phyloP scores from a whole-genome alignment of 2,113 vertebrate genomes.

The Ondatra zibethicus region DNA sequence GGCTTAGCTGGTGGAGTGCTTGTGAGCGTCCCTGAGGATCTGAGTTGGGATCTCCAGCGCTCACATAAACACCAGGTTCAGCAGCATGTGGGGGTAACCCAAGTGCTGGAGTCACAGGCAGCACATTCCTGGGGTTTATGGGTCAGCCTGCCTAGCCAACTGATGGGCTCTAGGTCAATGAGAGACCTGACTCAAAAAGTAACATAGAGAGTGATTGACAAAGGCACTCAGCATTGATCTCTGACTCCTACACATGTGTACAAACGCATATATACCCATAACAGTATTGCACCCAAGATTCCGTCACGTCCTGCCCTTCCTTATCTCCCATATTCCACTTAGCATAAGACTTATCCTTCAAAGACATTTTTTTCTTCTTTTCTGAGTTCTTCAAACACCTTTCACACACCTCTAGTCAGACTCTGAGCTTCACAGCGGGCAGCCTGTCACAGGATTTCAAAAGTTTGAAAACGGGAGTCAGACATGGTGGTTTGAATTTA shows the following conservation, averaged over 20 bases:
- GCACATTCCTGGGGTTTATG: not conserved
- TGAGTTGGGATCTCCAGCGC: not conserved
- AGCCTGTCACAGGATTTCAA: not conserved
- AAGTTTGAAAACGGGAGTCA: not conserved
- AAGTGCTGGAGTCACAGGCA: not conserved
- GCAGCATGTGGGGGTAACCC: not conserved
- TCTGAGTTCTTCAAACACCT: not conserved
- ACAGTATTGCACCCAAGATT: not conserved
- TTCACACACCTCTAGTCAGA: not conserved
- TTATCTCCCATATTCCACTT: not conserved
- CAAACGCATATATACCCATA: not conserved
- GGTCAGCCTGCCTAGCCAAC: not conserved
- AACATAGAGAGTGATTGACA: not conserved
- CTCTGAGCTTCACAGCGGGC: not conserved
- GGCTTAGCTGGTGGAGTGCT: not conserved
- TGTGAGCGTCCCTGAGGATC: not conserved
- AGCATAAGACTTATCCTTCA: not conserved
- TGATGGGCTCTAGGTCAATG: not conserved
- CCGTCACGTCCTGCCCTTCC: no score
- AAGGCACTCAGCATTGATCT: not conserved
- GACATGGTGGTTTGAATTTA: no score
- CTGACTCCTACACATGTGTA: not conserved
- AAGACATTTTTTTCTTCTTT: not conserved
- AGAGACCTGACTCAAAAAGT: not conserved
- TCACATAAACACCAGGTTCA: not conserved